Evolutionary conservation across 2,797 vertebrate species (phyloP).

Genomic region (Neostethus bicornis): DNA sequence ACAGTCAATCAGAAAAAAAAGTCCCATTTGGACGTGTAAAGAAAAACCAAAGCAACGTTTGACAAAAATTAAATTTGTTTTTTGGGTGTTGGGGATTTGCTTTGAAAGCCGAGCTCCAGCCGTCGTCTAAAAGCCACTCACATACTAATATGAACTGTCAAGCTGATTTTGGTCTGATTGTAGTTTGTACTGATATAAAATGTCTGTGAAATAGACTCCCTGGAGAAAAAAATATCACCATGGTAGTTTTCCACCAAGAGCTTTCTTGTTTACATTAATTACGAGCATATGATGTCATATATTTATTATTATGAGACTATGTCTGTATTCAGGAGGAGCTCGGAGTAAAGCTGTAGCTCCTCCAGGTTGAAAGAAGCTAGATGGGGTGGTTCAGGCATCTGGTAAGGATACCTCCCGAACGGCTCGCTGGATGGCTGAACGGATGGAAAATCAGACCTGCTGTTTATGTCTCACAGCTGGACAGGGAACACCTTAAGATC

Average conservation of each 20-base stretch:
- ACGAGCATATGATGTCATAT: constrained; percentile 1
- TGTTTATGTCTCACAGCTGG: no score
- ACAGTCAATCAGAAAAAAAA: background rate
- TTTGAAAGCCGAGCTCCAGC: constrained; percentile 6
- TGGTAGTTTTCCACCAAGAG: background rate
- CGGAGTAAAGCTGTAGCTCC: no score
- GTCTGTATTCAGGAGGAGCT: no score
- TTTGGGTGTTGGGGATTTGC: background rate
- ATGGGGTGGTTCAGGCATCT: no score
- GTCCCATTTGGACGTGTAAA: no score
- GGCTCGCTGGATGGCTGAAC: no score
- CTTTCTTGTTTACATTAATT: background rate
- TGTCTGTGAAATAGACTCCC: constrained; percentile 1
- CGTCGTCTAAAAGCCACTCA: constrained; percentile 1
- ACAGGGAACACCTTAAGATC: no score
- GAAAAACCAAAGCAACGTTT: constrained; percentile 2
- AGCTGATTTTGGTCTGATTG: constrained; percentile 5
- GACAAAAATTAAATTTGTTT: background rate
- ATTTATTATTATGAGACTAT: constrained; percentile 3
- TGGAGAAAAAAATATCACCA: constrained; percentile 1
- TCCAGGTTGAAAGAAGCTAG: no score
- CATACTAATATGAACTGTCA: background rate
- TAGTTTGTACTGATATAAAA: constrained; percentile 1
- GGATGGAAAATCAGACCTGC: no score
- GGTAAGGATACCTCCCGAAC: no score